Evolutionary conservation across 1,140 invertebrate genomes (phyloP).

Genomic region (Ericerus pela): DNA sequence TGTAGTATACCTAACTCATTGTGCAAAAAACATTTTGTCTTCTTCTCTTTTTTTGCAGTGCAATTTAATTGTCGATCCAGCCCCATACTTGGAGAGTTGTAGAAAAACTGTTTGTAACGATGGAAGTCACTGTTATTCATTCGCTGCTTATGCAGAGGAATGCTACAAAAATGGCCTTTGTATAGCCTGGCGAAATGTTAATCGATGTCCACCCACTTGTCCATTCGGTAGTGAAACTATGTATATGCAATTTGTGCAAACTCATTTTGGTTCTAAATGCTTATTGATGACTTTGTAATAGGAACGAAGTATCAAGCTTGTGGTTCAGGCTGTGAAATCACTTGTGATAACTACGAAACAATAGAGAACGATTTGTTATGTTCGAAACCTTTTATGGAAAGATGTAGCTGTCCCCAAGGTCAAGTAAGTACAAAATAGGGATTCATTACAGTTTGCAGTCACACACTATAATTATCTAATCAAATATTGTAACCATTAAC

Average conservation of each 20-base stretch:
- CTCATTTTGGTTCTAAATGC: not conserved
- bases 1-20: not conserved
- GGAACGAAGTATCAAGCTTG: constrained; percentile 53
- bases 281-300: constrained; percentile 8
- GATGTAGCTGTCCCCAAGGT: constrained; percentile 64
- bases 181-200: constrained; percentile 45
- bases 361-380: constrained; percentile 36
- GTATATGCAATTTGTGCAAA: no score
- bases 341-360: constrained; percentile 47
- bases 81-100: constrained; percentile 47
- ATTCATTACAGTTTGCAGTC: no score
- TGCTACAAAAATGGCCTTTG: constrained; percentile 52
- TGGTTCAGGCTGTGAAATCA: constrained; percentile 45
- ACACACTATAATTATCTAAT: no score
- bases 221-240: constrained; percentile 29
- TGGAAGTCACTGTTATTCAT: constrained; percentile 38
- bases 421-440: constrained; percentile 37
- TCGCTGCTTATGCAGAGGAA: constrained; percentile 55
- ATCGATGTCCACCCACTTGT: constrained; percentile 46
- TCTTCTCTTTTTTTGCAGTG: constrained; percentile 36
- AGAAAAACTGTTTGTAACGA: constrained; percentile 45
- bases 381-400: constrained; percentile 40
- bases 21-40: constrained; percentile 9
- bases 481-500: no score
- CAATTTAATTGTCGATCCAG: constrained; percentile 51